Evolutionary conservation across 2,888 invertebrate genomes (phyloP).

Genomic region (Himalopsyche kuldschensis): DNA sequence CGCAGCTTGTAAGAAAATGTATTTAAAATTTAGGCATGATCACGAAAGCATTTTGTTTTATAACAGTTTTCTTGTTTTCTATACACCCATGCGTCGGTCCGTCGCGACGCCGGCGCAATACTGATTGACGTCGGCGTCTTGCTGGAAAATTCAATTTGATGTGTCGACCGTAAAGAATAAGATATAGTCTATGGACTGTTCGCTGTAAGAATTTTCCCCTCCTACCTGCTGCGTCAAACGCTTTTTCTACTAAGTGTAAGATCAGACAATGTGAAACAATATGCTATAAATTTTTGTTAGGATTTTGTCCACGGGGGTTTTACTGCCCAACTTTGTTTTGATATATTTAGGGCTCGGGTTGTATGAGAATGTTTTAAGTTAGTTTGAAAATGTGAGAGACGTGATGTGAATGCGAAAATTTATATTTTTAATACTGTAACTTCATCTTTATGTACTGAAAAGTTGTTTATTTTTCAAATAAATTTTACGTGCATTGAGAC

Average conservation of each 20-base stretch:
- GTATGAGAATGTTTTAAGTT: background rate
- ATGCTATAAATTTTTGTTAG: background rate
- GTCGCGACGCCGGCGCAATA: constrained; percentile 2
- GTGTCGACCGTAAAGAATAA: constrained; percentile 28
- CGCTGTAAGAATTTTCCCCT: background rate
- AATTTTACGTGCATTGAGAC: no score
- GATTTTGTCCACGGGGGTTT: background rate
- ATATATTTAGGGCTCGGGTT: background rate
- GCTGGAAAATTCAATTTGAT: constrained; percentile 36
- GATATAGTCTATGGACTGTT: constrained; percentile 8
- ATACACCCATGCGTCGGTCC: background rate
- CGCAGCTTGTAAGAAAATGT: no score
- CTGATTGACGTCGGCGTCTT: constrained; percentile 32
- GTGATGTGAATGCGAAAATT: background rate
- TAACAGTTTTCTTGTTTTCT: background rate
- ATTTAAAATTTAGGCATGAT: no score
- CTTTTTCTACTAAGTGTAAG: background rate
- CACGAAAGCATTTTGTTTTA: background rate
- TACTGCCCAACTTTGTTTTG: background rate
- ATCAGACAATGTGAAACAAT: background rate
- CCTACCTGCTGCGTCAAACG: background rate
- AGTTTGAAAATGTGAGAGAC: background rate
- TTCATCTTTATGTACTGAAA: background rate
- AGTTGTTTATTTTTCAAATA: background rate
- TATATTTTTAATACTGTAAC: background rate